phyloP scores from a whole-genome alignment of 2,888 invertebrate species.

The Xestia xanthographa region DNA sequence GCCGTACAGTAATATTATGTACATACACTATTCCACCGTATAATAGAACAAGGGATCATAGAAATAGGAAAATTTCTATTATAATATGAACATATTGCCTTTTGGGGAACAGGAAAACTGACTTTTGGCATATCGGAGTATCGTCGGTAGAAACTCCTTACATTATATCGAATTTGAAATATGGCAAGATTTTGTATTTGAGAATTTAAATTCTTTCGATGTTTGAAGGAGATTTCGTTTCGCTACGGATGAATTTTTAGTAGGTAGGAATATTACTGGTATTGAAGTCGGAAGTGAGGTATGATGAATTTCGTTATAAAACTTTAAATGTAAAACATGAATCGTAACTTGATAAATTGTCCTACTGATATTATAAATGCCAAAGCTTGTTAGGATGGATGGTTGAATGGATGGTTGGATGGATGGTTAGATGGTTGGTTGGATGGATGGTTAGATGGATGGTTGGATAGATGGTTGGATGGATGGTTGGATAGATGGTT shows the following conservation, averaged over 20 bases:
- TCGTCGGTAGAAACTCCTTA: conserved; percentile 29
- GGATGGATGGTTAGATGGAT: too few species aligned
- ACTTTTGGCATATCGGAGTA: conserved; percentile 47
- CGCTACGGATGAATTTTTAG: conserved; percentile 35
- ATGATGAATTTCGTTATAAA: background rate
- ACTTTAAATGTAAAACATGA: background rate
- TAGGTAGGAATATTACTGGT: conserved; percentile 13
- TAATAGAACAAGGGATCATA: conserved; percentile 60
- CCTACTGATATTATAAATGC: background rate
- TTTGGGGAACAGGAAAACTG: conserved; percentile 41
- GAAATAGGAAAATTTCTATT: conserved; percentile 53
- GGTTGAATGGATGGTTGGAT: too few species aligned
- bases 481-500: too few species aligned
- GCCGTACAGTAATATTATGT: conserved; percentile 45
- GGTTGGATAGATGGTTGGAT: too few species aligned
- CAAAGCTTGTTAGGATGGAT: too few species aligned
- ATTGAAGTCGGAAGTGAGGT: conserved; percentile 1
- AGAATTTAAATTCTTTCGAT: conserved; percentile 48
- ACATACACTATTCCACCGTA: conserved; percentile 44
- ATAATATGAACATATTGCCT: conserved; percentile 49
- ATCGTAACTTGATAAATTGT: too few species aligned
- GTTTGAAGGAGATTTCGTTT: conserved; percentile 41
- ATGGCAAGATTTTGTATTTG: conserved; percentile 28
- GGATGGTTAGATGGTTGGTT: too few species aligned
- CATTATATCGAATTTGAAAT: conserved; percentile 57